These are phyloP conservation scores for Quadriops clusia DNA, from an alignment of 2,888 invertebrate species.

Conservation along the genomic window DNA sequence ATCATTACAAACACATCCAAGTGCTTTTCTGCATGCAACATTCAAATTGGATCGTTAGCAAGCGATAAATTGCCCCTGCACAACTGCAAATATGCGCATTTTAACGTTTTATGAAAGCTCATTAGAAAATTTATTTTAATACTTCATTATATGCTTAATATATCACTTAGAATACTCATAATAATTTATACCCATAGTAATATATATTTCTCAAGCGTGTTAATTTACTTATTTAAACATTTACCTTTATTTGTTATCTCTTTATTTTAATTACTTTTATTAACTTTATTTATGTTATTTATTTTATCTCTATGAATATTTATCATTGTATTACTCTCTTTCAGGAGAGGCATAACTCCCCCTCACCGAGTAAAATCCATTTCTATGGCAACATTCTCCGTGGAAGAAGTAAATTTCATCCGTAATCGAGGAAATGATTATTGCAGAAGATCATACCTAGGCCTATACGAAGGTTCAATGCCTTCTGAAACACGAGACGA, in stretches of 20 bases:
- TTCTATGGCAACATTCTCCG: slow-evolving; percentile 94
- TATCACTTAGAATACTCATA: too few relatives aligned
- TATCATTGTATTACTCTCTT: slow-evolving; percentile 35
- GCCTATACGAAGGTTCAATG: slow-evolving; percentile 66
- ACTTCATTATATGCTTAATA: too few relatives aligned
- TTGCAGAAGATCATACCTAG: slow-evolving; percentile 87
- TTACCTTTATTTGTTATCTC: background rate
- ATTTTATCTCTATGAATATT: background rate
- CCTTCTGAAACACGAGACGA: slow-evolving; percentile 67
- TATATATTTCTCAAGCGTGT: too few relatives aligned
- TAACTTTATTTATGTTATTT: background rate
- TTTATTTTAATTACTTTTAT: background rate
- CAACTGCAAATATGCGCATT: too few relatives aligned
- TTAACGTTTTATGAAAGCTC: too few relatives aligned
- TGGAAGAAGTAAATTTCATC: slow-evolving; percentile 88
- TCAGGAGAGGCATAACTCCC: slow-evolving; percentile 90
- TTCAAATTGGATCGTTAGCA: too few relatives aligned
- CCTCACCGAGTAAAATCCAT: slow-evolving; percentile 98
- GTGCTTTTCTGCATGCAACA: too few relatives aligned
- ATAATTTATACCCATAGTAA: too few relatives aligned
- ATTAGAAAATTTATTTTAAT: too few relatives aligned
- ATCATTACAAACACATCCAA: too few relatives aligned
- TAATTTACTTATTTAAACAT: too few relatives aligned
- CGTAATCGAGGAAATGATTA: slow-evolving; percentile 86
- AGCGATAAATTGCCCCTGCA: too few relatives aligned